Base-by-base conservation (phyloP, 2,797 vertebrate genomes). In the Hippoglossus hippoglossus region DNA sequence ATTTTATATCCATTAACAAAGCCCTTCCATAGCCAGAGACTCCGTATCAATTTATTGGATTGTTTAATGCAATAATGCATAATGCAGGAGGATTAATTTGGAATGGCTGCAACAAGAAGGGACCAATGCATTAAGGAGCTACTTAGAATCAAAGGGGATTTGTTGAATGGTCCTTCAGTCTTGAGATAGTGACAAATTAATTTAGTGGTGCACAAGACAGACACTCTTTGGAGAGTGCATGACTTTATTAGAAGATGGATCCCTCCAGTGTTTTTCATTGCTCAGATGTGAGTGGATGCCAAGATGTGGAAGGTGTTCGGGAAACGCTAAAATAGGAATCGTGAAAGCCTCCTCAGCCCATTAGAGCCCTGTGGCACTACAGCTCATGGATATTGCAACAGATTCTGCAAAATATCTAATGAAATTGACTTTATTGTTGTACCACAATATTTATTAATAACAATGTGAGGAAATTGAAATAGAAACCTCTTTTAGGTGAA, bases 21-120 rank as follows among this genome's bases (percentile, higher is more conserved):
- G 87, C 89, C 80, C 79, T 87, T 87, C 85, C 63, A 13, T 86
- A 90, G 90, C 88, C 88, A 88, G 83, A 89, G 89, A 91, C 89
- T 93, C 87, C 82, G 92, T 94, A 93, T 94, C 89, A 93, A 89
- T 92, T 92, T 91, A 94, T 89, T 94, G 92, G 80, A 94, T 94
- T 93, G 91, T 94, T 93, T 93, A 94, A 94, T 94, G 93, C 91
- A 93, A 94, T 90, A 89, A 93, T 94, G 91, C 87, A 94, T 94
- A 92, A 95, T 94, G 91, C 84, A 94, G 80, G 77, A 85, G 90
- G 85, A 94, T 94, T 95, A 93, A 94, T 93, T 94, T 91, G 87
- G 93, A 94, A 92, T 90, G 87, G 90, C 89, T 87, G 82, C 83
- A 87, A 75, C 75, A 88, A 87, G 85, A 85, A 88, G 80, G 80